Evolutionary conservation across 2,113 vertebrate genomes (phyloP).

Genomic region (Xenus cinereus): DNA sequence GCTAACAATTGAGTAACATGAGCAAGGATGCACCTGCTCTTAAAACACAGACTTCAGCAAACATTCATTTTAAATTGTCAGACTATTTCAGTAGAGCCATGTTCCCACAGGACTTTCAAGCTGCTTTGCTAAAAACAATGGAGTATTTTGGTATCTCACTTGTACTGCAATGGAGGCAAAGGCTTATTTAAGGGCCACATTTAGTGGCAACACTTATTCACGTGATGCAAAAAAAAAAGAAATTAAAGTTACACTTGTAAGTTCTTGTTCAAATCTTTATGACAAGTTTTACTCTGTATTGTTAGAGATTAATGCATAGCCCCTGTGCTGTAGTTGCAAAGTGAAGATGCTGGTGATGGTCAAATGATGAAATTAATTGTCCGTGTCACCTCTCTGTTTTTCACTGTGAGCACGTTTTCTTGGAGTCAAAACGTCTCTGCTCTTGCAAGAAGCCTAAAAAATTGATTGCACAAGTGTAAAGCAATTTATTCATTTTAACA

Average conservation of each 20-base stretch:
- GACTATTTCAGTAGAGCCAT: not conserved
- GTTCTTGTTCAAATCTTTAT: not conserved
- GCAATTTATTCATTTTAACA: not conserved
- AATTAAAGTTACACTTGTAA: not conserved
- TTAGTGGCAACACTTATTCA: not conserved
- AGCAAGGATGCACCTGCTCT: slow-evolving; percentile 43
- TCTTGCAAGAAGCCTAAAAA: not conserved
- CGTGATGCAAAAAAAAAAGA: not conserved
- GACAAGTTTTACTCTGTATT: not conserved
- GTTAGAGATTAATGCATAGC: not conserved
- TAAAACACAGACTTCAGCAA: not conserved
- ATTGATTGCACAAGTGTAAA: not conserved
- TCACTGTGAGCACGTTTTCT: not conserved
- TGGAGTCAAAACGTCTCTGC: not conserved
- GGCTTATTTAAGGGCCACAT: not conserved
- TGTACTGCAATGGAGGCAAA: not conserved
- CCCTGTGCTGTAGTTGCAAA: not conserved
- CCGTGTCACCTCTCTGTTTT: not conserved
- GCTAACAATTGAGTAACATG: not conserved
- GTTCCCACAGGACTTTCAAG: not conserved
- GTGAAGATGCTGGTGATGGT: not conserved
- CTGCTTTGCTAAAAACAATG: not conserved
- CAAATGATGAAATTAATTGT: not conserved
- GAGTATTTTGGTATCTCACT: not conserved
- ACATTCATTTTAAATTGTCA: not conserved